A percentile compares a stretch with the other conserved stretches of the same genome.
phyloP scores from a whole-genome alignment of 2,888 invertebrate genomes.

The Philonicus albiceps region DNA sequence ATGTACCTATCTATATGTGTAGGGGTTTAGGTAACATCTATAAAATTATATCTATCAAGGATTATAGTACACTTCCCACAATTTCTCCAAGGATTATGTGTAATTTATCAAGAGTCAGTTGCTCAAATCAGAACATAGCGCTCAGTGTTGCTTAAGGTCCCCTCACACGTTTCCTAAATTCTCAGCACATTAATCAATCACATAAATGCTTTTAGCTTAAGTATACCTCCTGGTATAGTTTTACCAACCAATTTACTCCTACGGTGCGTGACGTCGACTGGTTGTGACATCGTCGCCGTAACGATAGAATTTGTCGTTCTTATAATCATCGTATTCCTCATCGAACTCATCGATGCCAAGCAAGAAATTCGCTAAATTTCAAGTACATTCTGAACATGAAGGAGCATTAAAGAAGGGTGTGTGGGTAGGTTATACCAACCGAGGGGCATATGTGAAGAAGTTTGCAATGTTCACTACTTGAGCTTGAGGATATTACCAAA shows the following conservation, averaged over 20 bases:
- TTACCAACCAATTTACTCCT: neutral
- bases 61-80: constrained; percentile 28
- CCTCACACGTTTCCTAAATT: neutral
- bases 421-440: neutral
- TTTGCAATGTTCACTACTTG: neutral
- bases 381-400: neutral
- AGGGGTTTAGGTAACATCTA: neutral
- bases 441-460: neutral
- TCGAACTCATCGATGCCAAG: neutral
- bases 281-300: neutral
- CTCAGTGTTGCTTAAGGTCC: neutral
- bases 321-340: neutral
- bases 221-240: constrained; percentile 25
- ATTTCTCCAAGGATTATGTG: constrained; percentile 20
- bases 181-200: constrained; percentile 38
- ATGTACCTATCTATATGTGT: neutral
- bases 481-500: neutral
- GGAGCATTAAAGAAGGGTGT: neutral
- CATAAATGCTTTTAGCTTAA: constrained; percentile 39
- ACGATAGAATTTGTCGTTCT: neutral
- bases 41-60: neutral
- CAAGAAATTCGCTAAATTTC: neutral
- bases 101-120: constrained; percentile 39
- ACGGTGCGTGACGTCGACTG: neutral
- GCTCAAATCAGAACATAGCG: constrained; percentile 18